These are phyloP conservation scores for Phrynocephalus versicolor DNA, from an alignment of 2,113 vertebrate genomes.

Conservation along the genomic window DNA sequence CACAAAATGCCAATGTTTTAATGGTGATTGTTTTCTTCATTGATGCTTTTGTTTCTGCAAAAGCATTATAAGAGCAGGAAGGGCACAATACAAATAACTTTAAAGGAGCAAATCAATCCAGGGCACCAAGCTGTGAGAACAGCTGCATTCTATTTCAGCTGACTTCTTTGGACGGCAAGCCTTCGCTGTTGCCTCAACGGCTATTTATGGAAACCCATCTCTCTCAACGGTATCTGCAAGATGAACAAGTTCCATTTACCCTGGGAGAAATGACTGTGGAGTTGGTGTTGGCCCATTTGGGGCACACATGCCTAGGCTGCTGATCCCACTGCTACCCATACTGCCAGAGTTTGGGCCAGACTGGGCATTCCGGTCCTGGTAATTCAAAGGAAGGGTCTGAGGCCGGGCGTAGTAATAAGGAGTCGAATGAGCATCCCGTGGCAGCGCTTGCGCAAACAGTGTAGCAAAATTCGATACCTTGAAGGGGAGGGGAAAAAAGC, in stretches of 20 bases:
- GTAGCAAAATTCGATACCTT: slow-evolving; percentile 89
- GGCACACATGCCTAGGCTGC: slow-evolving; percentile 86
- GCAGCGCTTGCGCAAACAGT: slow-evolving; percentile 90
- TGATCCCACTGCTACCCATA: slow-evolving; percentile 92
- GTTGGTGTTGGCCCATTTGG: slow-evolving; percentile 86
- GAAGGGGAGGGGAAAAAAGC: slow-evolving; percentile 15
- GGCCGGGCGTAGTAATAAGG: slow-evolving; percentile 94
- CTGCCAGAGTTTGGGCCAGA: slow-evolving; percentile 80
- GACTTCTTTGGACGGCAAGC: not conserved
- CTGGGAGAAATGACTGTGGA: slow-evolving; percentile 85
- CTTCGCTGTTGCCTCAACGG: not conserved
- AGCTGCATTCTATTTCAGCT: not conserved
- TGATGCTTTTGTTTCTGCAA: not conserved
- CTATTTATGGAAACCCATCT: not conserved
- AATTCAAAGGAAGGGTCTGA: slow-evolving; percentile 88
- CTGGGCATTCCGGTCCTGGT: slow-evolving; percentile 83
- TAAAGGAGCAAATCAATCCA: not conserved
- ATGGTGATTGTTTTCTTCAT: not conserved
- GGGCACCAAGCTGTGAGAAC: not conserved
- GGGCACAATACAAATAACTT: not conserved
- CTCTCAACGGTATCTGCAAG: not conserved
- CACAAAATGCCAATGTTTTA: no score
- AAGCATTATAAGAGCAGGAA: not conserved
- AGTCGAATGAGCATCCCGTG: slow-evolving; percentile 93
- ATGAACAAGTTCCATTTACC: slow-evolving; percentile 72